Evolutionary conservation across 2,888 invertebrate genomes (phyloP), one percentile per base, ranked within the genome.

Genomic region (Acrobasis consociella): DNA sequence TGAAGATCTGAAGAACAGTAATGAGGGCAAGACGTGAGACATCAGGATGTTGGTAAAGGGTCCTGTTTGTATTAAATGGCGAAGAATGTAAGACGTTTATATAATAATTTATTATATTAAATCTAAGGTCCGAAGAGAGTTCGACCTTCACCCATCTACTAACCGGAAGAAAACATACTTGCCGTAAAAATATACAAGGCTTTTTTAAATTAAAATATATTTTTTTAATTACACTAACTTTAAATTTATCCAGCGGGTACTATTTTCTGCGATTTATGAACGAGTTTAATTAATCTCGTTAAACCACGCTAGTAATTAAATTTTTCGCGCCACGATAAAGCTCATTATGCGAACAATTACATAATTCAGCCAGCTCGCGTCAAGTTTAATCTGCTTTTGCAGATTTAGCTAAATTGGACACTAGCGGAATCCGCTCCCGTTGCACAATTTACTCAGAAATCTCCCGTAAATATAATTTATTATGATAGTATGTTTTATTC

Each of bases 321-420:
- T 42, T 56, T 22, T 56, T 56, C 42, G 42, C n/a, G 46, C 46
- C n/a, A n/a, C 46, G 46, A 46, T n/a, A 46, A 42, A 56, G 13
- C 42, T 56, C 42, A 17, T 56, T 56, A 56, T 56, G 56, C 17
- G 17, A 42, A 22, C 56, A 42, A 42, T 56, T 56, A 46, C 56
- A 55, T 39, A 55, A 55, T 55, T 56, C 56, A 56, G 56, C 17
- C 5, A 42, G 56, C 53, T 17, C 42, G 56, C 56, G 56, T 56
- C 56, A 56, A 55, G 56, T 56, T 56, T 56, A 56, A 56, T 56
- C 56, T 56, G 42, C 42, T 56, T 56, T 13, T 42, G 42, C 56
- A 42, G 56, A 56, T 56, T 17, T 42, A 42, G 42, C 22, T 56
- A 56, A 56, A 56, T 56, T 56, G 22, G 42, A 56, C 56, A 42